A percentile compares a stretch with the other conserved stretches of the same genome.
These are phyloP conservation scores for Haliclona indistincta DNA, from an alignment of 37 sponge, comb jelly and placozoan genomes.

Conservation along the genomic window DNA sequence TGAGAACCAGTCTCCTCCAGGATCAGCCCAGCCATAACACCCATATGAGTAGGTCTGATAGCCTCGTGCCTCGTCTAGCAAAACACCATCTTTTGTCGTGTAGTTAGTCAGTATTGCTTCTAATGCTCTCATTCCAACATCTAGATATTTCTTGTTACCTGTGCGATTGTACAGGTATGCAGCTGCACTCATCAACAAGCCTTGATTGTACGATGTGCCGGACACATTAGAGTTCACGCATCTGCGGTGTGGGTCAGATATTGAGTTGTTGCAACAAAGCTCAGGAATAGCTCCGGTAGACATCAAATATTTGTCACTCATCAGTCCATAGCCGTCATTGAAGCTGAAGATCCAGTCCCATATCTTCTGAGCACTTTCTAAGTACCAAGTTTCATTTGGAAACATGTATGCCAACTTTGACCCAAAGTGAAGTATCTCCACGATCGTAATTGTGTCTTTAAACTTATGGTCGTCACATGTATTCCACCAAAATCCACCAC, in stretches of 20 bases:
- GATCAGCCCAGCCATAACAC: conserved; percentile 13
- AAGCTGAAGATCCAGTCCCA: conserved; percentile 46
- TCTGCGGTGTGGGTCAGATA: neutral
- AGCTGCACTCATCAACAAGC: conserved; percentile 44
- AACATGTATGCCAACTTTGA: conserved; percentile 16
- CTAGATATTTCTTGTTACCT: conserved; percentile 28
- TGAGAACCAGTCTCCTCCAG: conserved; percentile 53
- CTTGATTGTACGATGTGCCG: conserved; percentile 62
- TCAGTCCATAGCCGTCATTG: conserved; percentile 28
- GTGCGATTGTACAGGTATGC: conserved; percentile 51
- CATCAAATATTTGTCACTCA: conserved; percentile 26
- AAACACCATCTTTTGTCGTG: conserved; percentile 36
- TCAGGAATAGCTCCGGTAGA: conserved; percentile 39
- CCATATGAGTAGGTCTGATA: conserved; percentile 16
- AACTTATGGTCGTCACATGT: conserved; percentile 2
- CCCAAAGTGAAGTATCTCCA: conserved; percentile 29
- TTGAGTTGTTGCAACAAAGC: conserved; percentile 8
- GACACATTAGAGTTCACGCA: conserved; percentile 2
- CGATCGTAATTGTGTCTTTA: conserved; percentile 27
- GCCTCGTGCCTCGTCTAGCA: conserved; percentile 29
- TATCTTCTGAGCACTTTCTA: conserved; percentile 5
- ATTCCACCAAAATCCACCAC: conserved; percentile 54
- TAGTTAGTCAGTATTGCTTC: conserved; percentile 43
- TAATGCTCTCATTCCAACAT: conserved; percentile 25
- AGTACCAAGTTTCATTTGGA: neutral